phyloP scores from a whole-genome alignment of 2,888 invertebrate species.

The Orthosia gracilis region DNA sequence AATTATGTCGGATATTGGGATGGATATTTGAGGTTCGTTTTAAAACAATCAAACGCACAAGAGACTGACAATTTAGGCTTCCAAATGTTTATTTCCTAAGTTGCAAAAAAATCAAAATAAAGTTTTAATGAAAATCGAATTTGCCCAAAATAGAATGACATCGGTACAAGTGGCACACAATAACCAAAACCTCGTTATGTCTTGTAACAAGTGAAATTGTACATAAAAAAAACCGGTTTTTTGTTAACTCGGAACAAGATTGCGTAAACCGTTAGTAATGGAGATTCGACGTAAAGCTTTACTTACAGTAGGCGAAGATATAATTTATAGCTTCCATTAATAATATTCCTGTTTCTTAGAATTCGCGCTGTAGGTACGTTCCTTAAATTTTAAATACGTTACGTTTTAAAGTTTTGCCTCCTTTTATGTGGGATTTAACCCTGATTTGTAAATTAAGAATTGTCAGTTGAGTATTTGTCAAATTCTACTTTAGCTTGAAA shows the following conservation, averaged over 20 bases:
- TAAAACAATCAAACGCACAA: background rate
- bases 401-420: too few species aligned
- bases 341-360: background rate
- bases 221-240: slow-evolving; percentile 3
- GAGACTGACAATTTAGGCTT: too few species aligned
- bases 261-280: slow-evolving; percentile 33
- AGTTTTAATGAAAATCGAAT: background rate
- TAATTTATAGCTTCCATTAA: slow-evolving; percentile 27
- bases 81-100: background rate
- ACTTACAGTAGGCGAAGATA: background rate
- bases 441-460: too few species aligned
- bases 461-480: too few species aligned
- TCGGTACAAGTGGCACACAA: slow-evolving; percentile 1
- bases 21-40: too few species aligned
- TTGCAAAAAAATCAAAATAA: background rate
- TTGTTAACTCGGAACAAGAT: slow-evolving; percentile 25
- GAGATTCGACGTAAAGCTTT: slow-evolving; percentile 9
- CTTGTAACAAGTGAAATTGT: slow-evolving; percentile 17
- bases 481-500: too few species aligned
- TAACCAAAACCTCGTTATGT: background rate
- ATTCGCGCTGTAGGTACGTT: background rate
- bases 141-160: background rate
- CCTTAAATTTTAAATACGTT: too few species aligned
- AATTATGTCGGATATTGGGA: too few species aligned
- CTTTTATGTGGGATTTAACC: too few species aligned